Base-by-base conservation (phyloP, 2,113 vertebrate species). In the Chitala chitala region DNA sequence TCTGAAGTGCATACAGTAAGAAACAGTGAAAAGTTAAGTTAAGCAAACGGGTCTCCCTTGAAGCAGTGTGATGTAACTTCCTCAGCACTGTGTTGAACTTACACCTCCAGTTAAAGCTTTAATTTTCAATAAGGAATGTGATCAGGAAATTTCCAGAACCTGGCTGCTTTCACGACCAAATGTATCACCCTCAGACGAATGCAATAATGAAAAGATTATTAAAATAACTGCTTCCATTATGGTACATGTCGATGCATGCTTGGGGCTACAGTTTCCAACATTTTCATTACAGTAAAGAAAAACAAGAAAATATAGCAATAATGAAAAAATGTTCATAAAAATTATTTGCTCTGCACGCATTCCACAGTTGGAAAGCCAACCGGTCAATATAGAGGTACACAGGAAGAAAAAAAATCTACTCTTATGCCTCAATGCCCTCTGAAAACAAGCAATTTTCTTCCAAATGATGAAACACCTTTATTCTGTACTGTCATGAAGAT, bases 141-240 rank as follows among this genome's bases (percentile, higher is more conserved):
- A n/a, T n/a, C n/a, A n/a, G n/a, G n/a, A n/a, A n/a, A n/a, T n/a
- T n/a, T n/a, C 50, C 9, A 38, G 50, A 26, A 51, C 46, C 46
- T 53, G 68, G 17, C 68, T 8, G 29, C 22, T 38, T 54, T 53
- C 68, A 54, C 46, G 54, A 70, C 46, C 68, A 70, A 51, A 70
- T 48, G 40, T 31, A 4, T 7, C 68, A 9, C 51, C 1, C n/a
- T 0, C 36, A 0, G 26, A 31, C 31, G 15, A 31, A 8, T 17
- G 50, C 51, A 13, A 31, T 55, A 53, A 36, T 36, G 69, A 53
- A 54, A 48, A 70, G 69, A 70, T 54, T 50, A 48, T n/a, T 70
- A n/a, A 54, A 53, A n/a, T 22, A 46, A 33, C 40, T 29, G 31
- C 36, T 71, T 55, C 50, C 12, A 71, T 55, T 24, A 71, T n/a